Percentiles rank a stretch among this genome's conserved stretches.
These are phyloP conservation scores for Brachyhypopomus occidentalis DNA, from an alignment of 2,113 vertebrate genomes.

Conservation along the genomic window DNA sequence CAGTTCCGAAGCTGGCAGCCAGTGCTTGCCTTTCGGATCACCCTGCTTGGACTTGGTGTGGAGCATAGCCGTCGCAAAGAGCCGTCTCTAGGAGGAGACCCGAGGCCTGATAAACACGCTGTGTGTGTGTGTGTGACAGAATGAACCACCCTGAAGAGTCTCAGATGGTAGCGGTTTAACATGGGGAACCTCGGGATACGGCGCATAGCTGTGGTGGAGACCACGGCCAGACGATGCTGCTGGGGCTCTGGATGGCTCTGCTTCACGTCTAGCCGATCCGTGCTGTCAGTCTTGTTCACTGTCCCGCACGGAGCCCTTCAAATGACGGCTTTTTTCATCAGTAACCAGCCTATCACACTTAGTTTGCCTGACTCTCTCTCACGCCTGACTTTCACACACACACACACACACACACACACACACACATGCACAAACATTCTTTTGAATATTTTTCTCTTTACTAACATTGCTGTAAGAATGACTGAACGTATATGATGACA, in stretches of 20 bases:
- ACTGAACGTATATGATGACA: no score
- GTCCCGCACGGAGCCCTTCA: neutral
- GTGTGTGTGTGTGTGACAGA: conserved; percentile 10
- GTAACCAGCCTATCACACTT: neutral
- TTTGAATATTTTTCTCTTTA: neutral
- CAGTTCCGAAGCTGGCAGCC: neutral
- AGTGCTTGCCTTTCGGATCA: neutral
- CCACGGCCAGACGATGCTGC: conserved; percentile 28
- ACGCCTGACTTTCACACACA: neutral
- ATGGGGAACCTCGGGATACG: conserved; percentile 28
- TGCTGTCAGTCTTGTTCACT: neutral
- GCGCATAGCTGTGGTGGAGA: conserved; percentile 43
- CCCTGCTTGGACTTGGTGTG: neutral
- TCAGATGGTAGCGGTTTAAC: conserved; percentile 31
- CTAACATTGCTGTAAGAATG: neutral
- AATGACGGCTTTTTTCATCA: neutral
- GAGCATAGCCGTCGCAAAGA: neutral
- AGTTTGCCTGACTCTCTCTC: neutral
- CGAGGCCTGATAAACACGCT: neutral
- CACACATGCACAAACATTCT: neutral
- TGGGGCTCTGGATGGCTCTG: conserved; percentile 14
- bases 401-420: no score
- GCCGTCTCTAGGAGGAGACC: neutral
- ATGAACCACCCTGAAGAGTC: neutral
- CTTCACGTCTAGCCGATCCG: conserved; percentile 5